Conservation (phyloP, 2,113 vertebrate species). For the Cairina moschata region DNA sequence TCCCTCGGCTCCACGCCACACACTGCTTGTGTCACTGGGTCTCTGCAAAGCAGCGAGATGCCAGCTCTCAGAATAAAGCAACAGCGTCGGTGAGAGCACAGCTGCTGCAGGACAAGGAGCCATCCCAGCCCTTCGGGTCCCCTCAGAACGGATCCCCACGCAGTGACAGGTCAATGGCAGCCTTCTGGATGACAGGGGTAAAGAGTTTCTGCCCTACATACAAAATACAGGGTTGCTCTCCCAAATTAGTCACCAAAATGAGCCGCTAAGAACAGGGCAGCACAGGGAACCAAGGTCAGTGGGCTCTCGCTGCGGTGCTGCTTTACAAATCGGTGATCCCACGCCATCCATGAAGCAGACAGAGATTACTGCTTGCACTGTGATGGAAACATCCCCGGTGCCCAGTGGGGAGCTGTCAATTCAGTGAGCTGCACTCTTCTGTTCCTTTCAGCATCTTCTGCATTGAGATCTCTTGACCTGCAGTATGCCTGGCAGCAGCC, state of each 20-base stretch:
- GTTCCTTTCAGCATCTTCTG: not conserved
- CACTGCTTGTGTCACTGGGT: not conserved
- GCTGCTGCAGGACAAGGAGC: not conserved
- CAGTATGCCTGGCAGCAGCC: not conserved
- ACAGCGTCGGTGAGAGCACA: not conserved
- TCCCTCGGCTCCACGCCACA: not conserved
- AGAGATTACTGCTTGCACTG: not conserved
- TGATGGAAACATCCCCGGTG: not conserved
- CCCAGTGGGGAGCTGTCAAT: not conserved
- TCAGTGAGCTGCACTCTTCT: not conserved
- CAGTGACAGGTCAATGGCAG: not conserved
- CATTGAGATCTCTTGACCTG: not conserved
- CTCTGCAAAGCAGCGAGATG: not conserved
- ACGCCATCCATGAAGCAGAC: not conserved
- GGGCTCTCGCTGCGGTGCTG: not conserved
- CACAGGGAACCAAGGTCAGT: not conserved
- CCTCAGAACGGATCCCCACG: not conserved
- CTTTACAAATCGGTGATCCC: not conserved
- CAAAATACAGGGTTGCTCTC: not conserved
- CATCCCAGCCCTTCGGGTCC: not conserved
- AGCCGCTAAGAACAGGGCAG: not conserved
- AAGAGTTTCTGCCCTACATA: not conserved
- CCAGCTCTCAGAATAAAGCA: not conserved
- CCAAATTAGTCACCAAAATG: not conserved
- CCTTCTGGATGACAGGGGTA: not conserved